These are phyloP conservation scores for Tinea semifulvella DNA, from an alignment of 2,888 invertebrate species.

Conservation along the genomic window DNA sequence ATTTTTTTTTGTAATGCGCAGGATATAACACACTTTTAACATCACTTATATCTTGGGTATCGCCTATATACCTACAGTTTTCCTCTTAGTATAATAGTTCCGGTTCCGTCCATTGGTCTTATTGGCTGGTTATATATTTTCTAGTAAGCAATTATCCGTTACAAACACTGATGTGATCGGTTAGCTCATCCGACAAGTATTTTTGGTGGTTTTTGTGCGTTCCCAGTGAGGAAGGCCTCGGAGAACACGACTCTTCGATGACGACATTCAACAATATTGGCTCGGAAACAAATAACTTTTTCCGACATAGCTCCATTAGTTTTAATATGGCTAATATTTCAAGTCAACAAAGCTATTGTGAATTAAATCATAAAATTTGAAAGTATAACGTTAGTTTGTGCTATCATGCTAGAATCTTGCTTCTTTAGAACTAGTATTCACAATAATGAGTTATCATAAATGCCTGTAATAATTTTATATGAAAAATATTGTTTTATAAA, in stretches of 20 bases:
- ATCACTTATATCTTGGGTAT: too few species aligned
- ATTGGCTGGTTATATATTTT: conserved; percentile 10
- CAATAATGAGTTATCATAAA: too few species aligned
- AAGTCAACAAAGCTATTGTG: background rate
- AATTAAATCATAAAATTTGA: conserved; percentile 1
- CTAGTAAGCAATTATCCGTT: conserved; percentile 12
- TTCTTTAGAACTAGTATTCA: too few species aligned
- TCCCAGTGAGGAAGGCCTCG: conserved; percentile 10
- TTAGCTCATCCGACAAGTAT: conserved; percentile 14
- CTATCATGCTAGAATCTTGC: too few species aligned
- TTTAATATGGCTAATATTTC: conserved; percentile 1
- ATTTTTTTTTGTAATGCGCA: too few species aligned
- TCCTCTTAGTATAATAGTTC: too few species aligned
- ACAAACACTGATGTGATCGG: background rate
- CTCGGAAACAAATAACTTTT: conserved; percentile 7
- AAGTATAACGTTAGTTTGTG: too few species aligned
- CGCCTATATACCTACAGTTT: too few species aligned
- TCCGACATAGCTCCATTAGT: background rate
- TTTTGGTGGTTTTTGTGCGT: conserved; percentile 13
- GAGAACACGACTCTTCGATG: conserved; percentile 11
- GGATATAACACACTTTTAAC: too few species aligned
- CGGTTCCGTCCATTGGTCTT: conserved; percentile 1
- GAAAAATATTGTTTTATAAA: too few species aligned
- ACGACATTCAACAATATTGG: conserved; percentile 8
- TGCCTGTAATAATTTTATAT: too few species aligned